These are phyloP conservation scores for Myxocyprinus asiaticus DNA, from an alignment of 2,113 vertebrate species.

Conservation along the genomic window DNA sequence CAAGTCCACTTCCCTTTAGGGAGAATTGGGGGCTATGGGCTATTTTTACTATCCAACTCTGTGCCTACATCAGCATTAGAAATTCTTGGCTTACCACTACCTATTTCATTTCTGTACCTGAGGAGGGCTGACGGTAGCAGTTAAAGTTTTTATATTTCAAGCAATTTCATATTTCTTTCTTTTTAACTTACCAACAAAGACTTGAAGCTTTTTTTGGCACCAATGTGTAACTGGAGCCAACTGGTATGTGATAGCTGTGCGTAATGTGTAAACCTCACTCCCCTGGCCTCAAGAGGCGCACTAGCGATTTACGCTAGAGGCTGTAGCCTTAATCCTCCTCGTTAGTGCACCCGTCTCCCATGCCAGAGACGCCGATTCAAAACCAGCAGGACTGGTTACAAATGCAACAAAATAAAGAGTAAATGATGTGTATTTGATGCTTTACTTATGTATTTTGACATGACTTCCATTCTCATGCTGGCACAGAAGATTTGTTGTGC, in stretches of 20 bases:
- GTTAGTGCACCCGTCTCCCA: too few relatives aligned
- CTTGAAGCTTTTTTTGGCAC: neutral
- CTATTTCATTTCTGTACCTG: constrained; percentile 1
- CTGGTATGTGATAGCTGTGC: too few relatives aligned
- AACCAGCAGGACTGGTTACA: neutral
- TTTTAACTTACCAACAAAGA: neutral
- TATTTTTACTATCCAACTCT: constrained; percentile 42
- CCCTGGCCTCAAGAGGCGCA: too few relatives aligned
- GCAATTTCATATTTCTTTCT: neutral
- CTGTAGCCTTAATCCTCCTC: too few relatives aligned
- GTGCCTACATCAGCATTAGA: constrained; percentile 32
- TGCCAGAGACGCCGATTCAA: too few relatives aligned
- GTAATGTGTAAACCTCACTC: too few relatives aligned
- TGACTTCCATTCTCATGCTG: neutral
- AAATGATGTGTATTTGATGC: neutral
- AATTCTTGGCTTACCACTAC: constrained; percentile 34
- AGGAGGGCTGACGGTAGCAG: neutral
- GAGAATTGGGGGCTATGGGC: constrained; percentile 28
- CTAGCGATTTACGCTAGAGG: too few relatives aligned
- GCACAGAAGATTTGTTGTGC: too few relatives aligned
- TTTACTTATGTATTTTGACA: neutral
- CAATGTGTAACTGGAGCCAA: too few relatives aligned
- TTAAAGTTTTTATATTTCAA: neutral
- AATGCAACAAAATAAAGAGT: neutral
- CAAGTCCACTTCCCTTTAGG: constrained; percentile 35